phyloP scores from a whole-genome alignment of 2,113 vertebrate genomes.

The Pollachius pollachius region DNA sequence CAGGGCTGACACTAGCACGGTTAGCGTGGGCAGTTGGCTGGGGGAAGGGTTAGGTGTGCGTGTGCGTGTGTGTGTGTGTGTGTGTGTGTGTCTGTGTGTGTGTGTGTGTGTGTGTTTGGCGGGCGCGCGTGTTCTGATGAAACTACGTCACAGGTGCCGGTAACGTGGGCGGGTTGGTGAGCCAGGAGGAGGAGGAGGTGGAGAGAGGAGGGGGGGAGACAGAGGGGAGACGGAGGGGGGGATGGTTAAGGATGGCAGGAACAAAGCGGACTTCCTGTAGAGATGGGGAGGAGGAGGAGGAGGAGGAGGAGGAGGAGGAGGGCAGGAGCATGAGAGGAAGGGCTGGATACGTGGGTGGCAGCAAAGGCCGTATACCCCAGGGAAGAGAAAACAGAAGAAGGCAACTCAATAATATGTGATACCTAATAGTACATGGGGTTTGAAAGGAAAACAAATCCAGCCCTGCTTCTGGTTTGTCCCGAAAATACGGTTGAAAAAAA shows the following conservation, averaged over 20 bases:
- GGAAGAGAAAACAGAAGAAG: not conserved
- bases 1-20: slow-evolving; percentile 45
- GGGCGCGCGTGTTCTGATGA: slow-evolving; percentile 39
- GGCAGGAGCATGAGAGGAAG: not conserved
- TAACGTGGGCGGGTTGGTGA: slow-evolving; percentile 43
- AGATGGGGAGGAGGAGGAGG: slow-evolving; percentile 34
- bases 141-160: slow-evolving; percentile 66
- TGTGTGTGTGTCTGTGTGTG: too few species aligned
- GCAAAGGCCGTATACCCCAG: slow-evolving; percentile 15
- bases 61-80: not conserved
- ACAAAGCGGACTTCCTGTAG: slow-evolving; percentile 64
- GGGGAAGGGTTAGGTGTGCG: slow-evolving; percentile 14
- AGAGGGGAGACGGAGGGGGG: too few species aligned
- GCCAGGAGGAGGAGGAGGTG: slow-evolving; percentile 17
- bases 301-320: slow-evolving; percentile 24
- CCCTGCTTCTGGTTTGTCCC: too few species aligned
- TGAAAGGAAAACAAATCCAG: not conserved
- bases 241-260: slow-evolving; percentile 38
- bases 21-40: slow-evolving; percentile 1
- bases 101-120: not conserved
- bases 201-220: slow-evolving; percentile 9
- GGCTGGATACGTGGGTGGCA: slow-evolving; percentile 8
- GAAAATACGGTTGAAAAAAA: too few species aligned
- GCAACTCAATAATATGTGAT: too few species aligned
- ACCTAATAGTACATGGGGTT: too few species aligned